Percentiles rank a stretch among this genome's conserved stretches.
These are phyloP conservation scores for Cyclophora albipunctata DNA, from an alignment of 2,888 invertebrate species.

Conservation along the genomic window DNA sequence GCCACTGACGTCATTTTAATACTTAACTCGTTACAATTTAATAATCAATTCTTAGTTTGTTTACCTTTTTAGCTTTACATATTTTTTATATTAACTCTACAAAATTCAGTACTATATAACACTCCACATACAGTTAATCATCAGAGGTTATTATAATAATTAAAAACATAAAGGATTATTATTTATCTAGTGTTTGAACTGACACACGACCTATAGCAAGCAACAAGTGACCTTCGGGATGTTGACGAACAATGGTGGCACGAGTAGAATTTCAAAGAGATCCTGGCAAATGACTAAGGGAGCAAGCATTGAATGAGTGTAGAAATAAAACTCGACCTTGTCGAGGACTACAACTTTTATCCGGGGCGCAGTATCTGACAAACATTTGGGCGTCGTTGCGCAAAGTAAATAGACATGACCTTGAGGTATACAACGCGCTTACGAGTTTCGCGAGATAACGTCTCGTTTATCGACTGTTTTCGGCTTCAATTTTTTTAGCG, in stretches of 20 bases:
- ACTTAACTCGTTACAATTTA: too few relatives aligned
- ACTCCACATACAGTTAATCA: too few relatives aligned
- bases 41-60: too few relatives aligned
- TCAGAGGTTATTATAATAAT: too few relatives aligned
- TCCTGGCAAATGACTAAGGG: slow-evolving; percentile 18
- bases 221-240: slow-evolving; percentile 14
- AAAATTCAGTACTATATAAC: too few relatives aligned
- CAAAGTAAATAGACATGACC: slow-evolving; percentile 66
- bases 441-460: slow-evolving; percentile 52
- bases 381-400: slow-evolving; percentile 46
- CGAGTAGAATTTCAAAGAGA: slow-evolving; percentile 37
- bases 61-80: too few relatives aligned
- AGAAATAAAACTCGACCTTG: slow-evolving; percentile 36
- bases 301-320: slow-evolving; percentile 29
- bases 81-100: too few relatives aligned
- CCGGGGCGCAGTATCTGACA: slow-evolving; percentile 51
- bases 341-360: slow-evolving; percentile 39
- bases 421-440: slow-evolving; percentile 40
- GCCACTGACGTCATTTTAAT: neutral
- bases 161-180: too few relatives aligned
- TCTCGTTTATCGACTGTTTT: slow-evolving; percentile 29
- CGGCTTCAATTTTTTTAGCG: slow-evolving; percentile 30
- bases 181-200: neutral
- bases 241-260: slow-evolving; percentile 30
- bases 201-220: slow-evolving; percentile 10